A percentile compares a stretch with the other conserved stretches of the same genome.
Conservation (phyloP, 2,888 invertebrate genomes). For the Drosophila ezoana region DNA sequence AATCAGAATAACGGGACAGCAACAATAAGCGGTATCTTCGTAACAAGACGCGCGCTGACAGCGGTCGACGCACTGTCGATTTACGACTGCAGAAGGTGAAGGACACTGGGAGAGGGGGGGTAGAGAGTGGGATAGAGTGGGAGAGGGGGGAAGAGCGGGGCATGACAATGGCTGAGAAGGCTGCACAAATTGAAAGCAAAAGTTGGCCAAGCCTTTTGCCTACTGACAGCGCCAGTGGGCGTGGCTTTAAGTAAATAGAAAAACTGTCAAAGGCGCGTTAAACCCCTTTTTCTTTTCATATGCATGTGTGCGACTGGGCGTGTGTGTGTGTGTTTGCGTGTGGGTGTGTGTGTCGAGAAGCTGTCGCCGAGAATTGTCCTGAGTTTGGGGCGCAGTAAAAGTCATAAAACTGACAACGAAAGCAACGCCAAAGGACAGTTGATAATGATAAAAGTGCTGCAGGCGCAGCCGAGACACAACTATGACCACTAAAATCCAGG, state of each 20-base stretch:
- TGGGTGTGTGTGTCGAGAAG: constrained; percentile 12
- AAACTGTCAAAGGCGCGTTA: constrained; percentile 45
- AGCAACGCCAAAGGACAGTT: constrained; percentile 40
- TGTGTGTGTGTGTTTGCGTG: constrained; percentile 1
- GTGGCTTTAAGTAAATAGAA: constrained; percentile 30
- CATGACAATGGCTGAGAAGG: background rate
- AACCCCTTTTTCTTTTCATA: constrained; percentile 32
- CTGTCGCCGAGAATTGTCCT: background rate
- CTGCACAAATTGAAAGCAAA: constrained; percentile 34
- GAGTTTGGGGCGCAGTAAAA: constrained; percentile 19
- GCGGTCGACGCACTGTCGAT: constrained; percentile 69
- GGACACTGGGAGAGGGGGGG: background rate
- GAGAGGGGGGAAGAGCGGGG: background rate
- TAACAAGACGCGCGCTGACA: constrained; percentile 59
- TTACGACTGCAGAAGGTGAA: constrained; percentile 31
- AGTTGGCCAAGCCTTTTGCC: constrained; percentile 34
- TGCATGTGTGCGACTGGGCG: background rate
- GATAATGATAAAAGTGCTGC: constrained; percentile 52
- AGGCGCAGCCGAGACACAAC: constrained; percentile 6
- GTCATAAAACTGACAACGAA: constrained; percentile 44
- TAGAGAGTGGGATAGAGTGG: background rate
- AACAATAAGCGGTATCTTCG: constrained; percentile 33
- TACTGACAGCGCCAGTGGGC: constrained; percentile 20
- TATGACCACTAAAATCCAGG: background rate
- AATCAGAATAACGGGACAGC: constrained; percentile 25